Conservation (phyloP, 2,888 invertebrate species). For the Octonoba sinensis region DNA sequence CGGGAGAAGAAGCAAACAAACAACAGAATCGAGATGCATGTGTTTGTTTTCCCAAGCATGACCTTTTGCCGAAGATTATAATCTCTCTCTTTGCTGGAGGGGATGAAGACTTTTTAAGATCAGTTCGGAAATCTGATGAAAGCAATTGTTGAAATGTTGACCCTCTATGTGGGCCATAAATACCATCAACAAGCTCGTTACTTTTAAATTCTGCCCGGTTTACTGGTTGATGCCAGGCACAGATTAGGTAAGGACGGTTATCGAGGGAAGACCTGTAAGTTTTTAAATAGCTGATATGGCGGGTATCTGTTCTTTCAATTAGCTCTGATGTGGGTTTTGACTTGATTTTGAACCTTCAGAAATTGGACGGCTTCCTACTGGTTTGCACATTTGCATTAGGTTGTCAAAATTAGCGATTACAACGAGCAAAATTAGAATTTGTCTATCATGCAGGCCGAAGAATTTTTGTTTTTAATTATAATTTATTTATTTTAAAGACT, state of each 20-base stretch:
- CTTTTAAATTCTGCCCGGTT: background rate
- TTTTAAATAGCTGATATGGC: too few species aligned
- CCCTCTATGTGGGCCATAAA: constrained; percentile 8
- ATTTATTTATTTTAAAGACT: too few species aligned
- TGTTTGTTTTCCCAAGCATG: constrained; percentile 4
- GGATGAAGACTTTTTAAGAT: background rate
- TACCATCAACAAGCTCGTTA: constrained; percentile 10
- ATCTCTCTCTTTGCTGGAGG: background rate
- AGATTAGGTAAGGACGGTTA: background rate
- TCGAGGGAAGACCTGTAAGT: too few species aligned
- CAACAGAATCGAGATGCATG: constrained; percentile 2
- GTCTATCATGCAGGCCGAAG: too few species aligned
- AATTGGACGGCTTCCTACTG: too few species aligned
- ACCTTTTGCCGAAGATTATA: background rate
- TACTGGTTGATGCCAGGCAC: background rate
- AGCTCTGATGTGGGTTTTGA: too few species aligned
- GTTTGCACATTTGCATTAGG: too few species aligned
- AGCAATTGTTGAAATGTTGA: constrained; percentile 16
- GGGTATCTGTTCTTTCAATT: too few species aligned
- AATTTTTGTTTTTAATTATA: too few species aligned
- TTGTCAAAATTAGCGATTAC: too few species aligned
- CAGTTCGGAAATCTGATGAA: background rate
- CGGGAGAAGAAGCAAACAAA: background rate
- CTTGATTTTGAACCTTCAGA: too few species aligned
- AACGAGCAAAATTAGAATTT: too few species aligned